phyloP scores from a whole-genome alignment of 2,797 vertebrate genomes.

The Astyanax mexicanus region DNA sequence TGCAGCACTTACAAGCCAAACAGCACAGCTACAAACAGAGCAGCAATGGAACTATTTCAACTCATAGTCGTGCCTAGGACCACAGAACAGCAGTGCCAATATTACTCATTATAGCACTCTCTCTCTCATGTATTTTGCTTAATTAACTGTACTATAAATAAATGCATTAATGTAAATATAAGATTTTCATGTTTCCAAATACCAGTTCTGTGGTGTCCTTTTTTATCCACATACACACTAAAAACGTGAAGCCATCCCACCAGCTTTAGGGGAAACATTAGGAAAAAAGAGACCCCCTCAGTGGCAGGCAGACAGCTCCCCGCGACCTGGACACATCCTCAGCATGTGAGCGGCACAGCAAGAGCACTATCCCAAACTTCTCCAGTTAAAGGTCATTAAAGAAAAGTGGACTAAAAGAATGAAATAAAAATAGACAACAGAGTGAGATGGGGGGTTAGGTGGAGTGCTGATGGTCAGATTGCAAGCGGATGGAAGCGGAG shows the following conservation, averaged over 20 bases:
- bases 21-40: too few species aligned
- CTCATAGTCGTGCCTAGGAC: too few species aligned
- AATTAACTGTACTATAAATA: too few species aligned
- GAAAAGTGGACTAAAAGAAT: slow-evolving; percentile 46
- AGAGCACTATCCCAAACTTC: slow-evolving; percentile 32
- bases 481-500: slow-evolving; percentile 41
- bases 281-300: neutral
- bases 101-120: too few species aligned
- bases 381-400: slow-evolving; percentile 40
- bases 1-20: too few species aligned
- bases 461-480: slow-evolving; percentile 39
- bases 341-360: slow-evolving; percentile 35
- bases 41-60: too few species aligned
- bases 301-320: neutral
- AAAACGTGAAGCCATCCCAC: slow-evolving; percentile 1
- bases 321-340: neutral
- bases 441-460: slow-evolving; percentile 28
- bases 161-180: too few species aligned
- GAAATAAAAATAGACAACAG: slow-evolving; percentile 39
- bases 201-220: too few species aligned
- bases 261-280: neutral
- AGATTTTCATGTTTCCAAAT: too few species aligned
- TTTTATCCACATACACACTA: too few species aligned
- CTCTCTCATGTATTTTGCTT: too few species aligned
- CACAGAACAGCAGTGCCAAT: too few species aligned